phyloP scores from a whole-genome alignment of 2,797 vertebrate genomes.

The Arrhamphus sclerolepis region DNA sequence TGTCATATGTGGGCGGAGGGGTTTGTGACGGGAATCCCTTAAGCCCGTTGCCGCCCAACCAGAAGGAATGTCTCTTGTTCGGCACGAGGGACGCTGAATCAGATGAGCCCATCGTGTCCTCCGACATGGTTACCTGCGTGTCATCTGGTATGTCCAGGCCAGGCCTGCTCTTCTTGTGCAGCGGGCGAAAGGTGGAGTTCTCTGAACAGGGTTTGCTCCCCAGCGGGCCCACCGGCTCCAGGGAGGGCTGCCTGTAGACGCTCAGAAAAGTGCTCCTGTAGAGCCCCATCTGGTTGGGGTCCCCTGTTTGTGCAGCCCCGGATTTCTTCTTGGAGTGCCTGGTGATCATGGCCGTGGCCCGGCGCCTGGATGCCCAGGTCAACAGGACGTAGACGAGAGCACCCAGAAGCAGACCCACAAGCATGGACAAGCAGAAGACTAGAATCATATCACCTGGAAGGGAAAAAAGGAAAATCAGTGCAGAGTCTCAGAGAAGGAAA shows the following conservation, averaged over 20 bases:
- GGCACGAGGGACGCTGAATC: slow-evolving; percentile 70
- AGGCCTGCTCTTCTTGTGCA: slow-evolving; percentile 82
- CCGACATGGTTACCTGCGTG: slow-evolving; percentile 81
- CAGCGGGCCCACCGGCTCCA: slow-evolving; percentile 91
- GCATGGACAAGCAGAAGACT: slow-evolving; percentile 92
- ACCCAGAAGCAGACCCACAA: slow-evolving; percentile 89
- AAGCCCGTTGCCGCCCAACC: slow-evolving; percentile 87
- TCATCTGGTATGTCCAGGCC: slow-evolving; percentile 71
- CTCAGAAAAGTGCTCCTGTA: slow-evolving; percentile 92
- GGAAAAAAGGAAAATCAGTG: slow-evolving; percentile 17
- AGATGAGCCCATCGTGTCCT: slow-evolving; percentile 68
- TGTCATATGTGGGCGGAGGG: slow-evolving; percentile 91
- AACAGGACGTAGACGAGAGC: slow-evolving; percentile 88
- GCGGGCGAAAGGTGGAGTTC: slow-evolving; percentile 91
- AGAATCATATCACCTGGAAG: slow-evolving; percentile 86
- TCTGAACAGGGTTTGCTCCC: slow-evolving; percentile 88
- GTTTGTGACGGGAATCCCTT: slow-evolving; percentile 86
- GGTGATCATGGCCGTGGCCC: slow-evolving; percentile 89
- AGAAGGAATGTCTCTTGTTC: slow-evolving; percentile 86
- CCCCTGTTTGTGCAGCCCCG: slow-evolving; percentile 58
- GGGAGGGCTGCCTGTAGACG: slow-evolving; percentile 89
- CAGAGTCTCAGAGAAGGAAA: slow-evolving; percentile 28
- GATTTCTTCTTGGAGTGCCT: slow-evolving; percentile 79
- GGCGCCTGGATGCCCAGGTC: slow-evolving; percentile 87
- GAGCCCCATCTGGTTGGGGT: slow-evolving; percentile 82